Conservation (phyloP, 2,888 invertebrate species). For the Pristionchus mayeri region DNA sequence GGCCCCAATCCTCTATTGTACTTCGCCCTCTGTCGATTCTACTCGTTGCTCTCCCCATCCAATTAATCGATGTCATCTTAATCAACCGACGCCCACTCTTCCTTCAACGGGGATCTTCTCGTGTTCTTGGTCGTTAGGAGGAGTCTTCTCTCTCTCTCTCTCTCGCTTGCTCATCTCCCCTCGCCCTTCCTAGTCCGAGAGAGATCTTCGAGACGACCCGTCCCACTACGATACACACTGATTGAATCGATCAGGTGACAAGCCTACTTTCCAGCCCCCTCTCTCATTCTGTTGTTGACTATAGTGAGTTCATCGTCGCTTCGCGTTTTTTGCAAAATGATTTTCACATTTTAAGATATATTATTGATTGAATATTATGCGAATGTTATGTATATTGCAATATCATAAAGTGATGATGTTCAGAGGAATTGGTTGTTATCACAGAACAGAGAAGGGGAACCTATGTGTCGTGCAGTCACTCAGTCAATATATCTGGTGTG, state of each 20-base stretch:
- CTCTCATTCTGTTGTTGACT: slow-evolving; percentile 37
- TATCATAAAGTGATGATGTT: slow-evolving; percentile 49
- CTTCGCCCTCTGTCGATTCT: slow-evolving; percentile 9
- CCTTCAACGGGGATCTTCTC: slow-evolving; percentile 18
- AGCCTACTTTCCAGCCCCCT: background rate
- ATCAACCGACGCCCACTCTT: background rate
- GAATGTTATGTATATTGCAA: slow-evolving; percentile 48
- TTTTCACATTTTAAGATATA: slow-evolving; percentile 25
- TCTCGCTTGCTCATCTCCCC: too few relatives aligned
- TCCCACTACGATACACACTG: background rate
- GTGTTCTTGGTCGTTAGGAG: slow-evolving; percentile 12
- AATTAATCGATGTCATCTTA: slow-evolving; percentile 37
- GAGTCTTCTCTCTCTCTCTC: background rate
- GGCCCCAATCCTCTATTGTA: background rate
- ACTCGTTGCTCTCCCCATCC: slow-evolving; percentile 3
- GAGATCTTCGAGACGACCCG: background rate
- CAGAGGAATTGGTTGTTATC: background rate
- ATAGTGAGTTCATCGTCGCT: slow-evolving; percentile 39
- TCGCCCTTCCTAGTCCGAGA: too few relatives aligned
- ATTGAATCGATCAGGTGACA: background rate
- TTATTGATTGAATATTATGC: slow-evolving; percentile 22
- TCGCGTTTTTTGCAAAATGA: slow-evolving; percentile 17
- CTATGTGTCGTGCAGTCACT: slow-evolving; percentile 28
- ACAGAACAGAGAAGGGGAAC: background rate
- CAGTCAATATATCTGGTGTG: slow-evolving; percentile 29